Evolutionary conservation across 2,113 vertebrate species (phyloP).

Genomic region (Dicrurus megarhynchus): DNA sequence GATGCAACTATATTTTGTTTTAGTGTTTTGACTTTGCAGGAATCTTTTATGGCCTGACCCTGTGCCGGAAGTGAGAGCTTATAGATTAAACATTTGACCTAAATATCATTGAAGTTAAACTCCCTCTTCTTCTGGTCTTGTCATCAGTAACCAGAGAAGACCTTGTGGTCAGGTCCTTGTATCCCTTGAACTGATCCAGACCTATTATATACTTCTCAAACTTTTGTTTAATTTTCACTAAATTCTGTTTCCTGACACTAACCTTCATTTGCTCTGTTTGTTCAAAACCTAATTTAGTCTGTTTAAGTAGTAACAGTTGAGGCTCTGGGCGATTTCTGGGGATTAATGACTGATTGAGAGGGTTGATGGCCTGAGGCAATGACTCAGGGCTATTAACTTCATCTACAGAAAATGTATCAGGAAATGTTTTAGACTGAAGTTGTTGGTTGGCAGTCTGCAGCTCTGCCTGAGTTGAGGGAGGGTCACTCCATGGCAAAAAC

Average conservation of each 20-base stretch:
- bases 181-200: background rate
- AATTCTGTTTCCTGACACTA: background rate
- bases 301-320: background rate
- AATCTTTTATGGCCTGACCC: background rate
- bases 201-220: background rate
- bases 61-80: background rate
- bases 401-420: constrained; percentile 8
- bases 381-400: constrained; percentile 14
- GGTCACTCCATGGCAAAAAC: background rate
- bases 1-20: background rate
- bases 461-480: background rate
- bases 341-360: constrained; percentile 31
- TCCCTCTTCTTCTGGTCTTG: background rate
- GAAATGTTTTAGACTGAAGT: constrained; percentile 13
- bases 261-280: constrained; percentile 48
- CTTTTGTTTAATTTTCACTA: background rate
- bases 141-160: background rate
- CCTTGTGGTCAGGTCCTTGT: background rate
- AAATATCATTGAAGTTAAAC: background rate
- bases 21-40: background rate
- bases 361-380: constrained; percentile 20
- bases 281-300: constrained; percentile 13
- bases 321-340: background rate
- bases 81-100: background rate
- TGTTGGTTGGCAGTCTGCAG: background rate